Base-by-base conservation (phyloP, 1,140 invertebrate species). In the Lepidotrigona ventralis region DNA sequence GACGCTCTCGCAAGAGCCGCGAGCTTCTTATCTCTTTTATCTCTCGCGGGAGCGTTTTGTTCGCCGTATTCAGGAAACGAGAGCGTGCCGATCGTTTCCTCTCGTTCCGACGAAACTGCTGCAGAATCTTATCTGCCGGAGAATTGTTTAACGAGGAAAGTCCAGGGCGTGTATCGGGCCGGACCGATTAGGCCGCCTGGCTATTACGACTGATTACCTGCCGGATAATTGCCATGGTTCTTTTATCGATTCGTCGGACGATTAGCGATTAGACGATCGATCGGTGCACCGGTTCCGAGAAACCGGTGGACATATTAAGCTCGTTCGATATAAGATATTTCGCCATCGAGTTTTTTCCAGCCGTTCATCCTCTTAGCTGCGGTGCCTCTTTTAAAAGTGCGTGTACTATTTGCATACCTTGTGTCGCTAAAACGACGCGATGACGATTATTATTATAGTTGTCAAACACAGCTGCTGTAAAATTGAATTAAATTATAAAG, bases 21-120 rank as follows among this genome's bases (percentile, higher is more conserved):
- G 64, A 69, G 79, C 54, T 83, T 78, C 54, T 83, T 78, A 78
- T 79, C 60, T 74, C 77, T 75, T 83, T 83, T 83, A 87, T 85
- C 84, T 79, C 64, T 58, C 46, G 26, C 72, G 26, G 73, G n/a
- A 68, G 64, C 78, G 73, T 23, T 81, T 77, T 64, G 64, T 68
- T 56, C 69, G 73, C 46, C n/a, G 75, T 76, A 63, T 78, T 58
- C 39, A 19, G 71, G 54, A 66, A 53, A 58, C 64, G 64, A 46
- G 23, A 23, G 14, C 54, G 14, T 39, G 33, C 33, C 15, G 33
- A 46, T 29, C 29, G 69, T 46, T 71, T 56, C 53, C 33, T 39
- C 6, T 29, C 26, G 76, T 79, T 33, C 33, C 58, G 76, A 76
- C 58, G 29, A 60, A 53, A n/a, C 39, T 66, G 21, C 54, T 0